Evolutionary conservation across 2,888 invertebrate genomes (phyloP), one percentile per base, ranked within the genome.

Genomic region (Herminia tarsipennalis): DNA sequence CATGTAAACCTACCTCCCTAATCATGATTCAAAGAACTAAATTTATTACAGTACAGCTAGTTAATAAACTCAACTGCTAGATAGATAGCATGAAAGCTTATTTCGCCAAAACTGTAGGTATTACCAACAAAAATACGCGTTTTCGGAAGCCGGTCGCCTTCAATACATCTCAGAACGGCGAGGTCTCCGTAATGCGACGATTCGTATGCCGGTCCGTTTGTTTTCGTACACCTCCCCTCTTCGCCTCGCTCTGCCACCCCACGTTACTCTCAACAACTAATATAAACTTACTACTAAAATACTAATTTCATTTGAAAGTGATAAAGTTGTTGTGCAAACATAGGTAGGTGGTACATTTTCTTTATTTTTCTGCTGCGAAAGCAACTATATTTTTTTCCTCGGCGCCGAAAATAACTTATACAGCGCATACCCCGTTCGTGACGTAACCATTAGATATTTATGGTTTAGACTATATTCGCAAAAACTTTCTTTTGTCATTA

Each of bases 171-270:
- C 67, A 69, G 63, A 52, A 56, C 53, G 50, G 61, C 56, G 47
- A 54, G 66, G 54, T 60, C 59, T 61, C 56, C 45, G 43, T 79
- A 83, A 84, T 81, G 61, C 56, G 78, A 75, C 65, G 56, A 86
- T 85, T 82, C 75, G 76, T 81, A 86, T 86, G 82, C 86, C 76
- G 76, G 74, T 73, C 76, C 71, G 76, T 79, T 77, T 79, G 78
- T 78, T 78, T 80, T 67, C 67, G 66, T 70, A 69, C 61, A 64
- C 70, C 70, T 65, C 68, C 71, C 66, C 60, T 57, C 24, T 25
- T 17, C 21, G 13, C 12, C 27, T 37, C n/a, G n/a, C n/a, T 18
- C 39, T 35, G 16, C 27, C 33, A 22, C 33, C n/a, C n/a, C n/a
- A n/a, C 5, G 32, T 44, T 35, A 24, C 28, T 34, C 13, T 46